These are phyloP conservation scores for Erebia ligea DNA, from an alignment of 2,888 invertebrate genomes.

Conservation along the genomic window DNA sequence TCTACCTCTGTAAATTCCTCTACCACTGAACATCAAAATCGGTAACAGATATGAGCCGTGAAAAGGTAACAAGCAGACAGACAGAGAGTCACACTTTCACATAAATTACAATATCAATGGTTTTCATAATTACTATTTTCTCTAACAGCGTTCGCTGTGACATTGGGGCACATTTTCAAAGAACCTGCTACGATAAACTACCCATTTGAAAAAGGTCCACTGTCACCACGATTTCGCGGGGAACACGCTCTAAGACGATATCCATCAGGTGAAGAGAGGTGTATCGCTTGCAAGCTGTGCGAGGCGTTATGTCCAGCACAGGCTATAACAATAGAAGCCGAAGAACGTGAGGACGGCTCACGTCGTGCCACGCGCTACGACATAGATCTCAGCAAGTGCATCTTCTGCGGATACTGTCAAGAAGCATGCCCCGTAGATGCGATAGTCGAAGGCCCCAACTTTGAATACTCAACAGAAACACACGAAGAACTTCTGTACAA, in stretches of 20 bases:
- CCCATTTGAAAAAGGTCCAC: constrained; percentile 99
- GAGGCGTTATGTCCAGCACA: constrained; percentile 99
- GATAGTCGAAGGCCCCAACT: constrained; percentile 99
- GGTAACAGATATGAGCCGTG: too few species aligned
- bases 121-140: neutral
- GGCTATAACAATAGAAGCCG: constrained; percentile 99
- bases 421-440: constrained; percentile 99
- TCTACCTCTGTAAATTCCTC: too few species aligned
- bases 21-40: too few species aligned
- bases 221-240: constrained; percentile 98
- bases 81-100: too few species aligned
- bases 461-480: constrained; percentile 98
- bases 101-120: too few species aligned
- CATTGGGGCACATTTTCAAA: constrained; percentile 85
- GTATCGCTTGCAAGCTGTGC: constrained; percentile 99
- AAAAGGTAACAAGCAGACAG: too few species aligned
- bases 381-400: constrained; percentile 98
- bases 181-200: constrained; percentile 99
- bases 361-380: constrained; percentile 98
- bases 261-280: constrained; percentile 98
- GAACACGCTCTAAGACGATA: constrained; percentile 99
- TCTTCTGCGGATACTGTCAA: constrained; percentile 99
- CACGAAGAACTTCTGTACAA: constrained; percentile 99
- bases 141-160: constrained; percentile 88
- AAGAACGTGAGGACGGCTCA: constrained; percentile 96